Percentiles rank a stretch among this genome's conserved stretches.
These are phyloP conservation scores for Stegodyphus mimosarum DNA, from an alignment of 1,140 invertebrate species.

Conservation along the genomic window DNA sequence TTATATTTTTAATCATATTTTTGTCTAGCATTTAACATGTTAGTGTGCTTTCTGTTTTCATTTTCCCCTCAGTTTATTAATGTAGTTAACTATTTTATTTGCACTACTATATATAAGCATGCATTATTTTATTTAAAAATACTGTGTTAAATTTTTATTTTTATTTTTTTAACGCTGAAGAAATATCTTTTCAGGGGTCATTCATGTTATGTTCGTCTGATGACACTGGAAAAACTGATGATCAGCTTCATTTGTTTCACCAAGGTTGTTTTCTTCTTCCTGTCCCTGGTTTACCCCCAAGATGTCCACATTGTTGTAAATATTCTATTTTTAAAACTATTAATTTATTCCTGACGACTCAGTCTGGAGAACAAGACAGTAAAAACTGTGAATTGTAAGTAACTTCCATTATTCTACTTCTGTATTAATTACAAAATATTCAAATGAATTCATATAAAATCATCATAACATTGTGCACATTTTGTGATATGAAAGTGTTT, in stretches of 20 bases:
- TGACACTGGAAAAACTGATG: not conserved
- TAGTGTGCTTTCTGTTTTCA: too few relatives aligned
- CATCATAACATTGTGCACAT: too few relatives aligned
- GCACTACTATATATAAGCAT: not conserved
- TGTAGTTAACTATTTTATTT: not conserved
- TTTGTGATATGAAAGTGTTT: too few relatives aligned
- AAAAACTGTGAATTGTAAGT: not conserved
- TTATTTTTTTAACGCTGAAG: not conserved
- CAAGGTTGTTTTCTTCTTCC: conserved; percentile 24
- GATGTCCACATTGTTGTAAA: conserved; percentile 44
- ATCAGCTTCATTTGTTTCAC: conserved; percentile 28
- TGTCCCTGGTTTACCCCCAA: conserved; percentile 29
- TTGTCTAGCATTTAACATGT: too few relatives aligned
- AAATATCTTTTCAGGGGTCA: conserved; percentile 5
- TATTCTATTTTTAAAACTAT: conserved; percentile 32
- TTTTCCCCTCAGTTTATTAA: too few relatives aligned
- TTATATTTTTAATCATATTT: too few relatives aligned
- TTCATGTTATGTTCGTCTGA: not conserved
- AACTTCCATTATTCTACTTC: not conserved
- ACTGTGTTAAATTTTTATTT: not conserved
- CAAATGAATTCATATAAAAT: not conserved
- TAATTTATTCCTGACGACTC: not conserved
- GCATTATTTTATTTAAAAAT: not conserved
- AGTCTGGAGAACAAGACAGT: not conserved
- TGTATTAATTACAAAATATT: not conserved